Evolutionary conservation across 2,113 vertebrate species (phyloP), one percentile per base, ranked within the genome.

Genomic region (Rousettus leschenaultii): DNA sequence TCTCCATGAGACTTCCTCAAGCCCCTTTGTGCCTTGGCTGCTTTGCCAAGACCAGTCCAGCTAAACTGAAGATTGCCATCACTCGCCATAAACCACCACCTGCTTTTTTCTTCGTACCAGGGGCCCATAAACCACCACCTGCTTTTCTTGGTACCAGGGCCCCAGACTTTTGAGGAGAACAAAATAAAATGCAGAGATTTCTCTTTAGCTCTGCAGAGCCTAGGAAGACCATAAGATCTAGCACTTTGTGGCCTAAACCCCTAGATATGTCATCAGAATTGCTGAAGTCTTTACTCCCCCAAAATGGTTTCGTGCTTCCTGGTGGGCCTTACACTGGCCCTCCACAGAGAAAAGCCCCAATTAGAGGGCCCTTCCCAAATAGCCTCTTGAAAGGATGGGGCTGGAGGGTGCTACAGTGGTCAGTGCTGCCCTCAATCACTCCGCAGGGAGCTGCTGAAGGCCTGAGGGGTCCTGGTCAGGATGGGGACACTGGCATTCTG

Each of bases 1-100:
- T 87, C 75, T 94, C 94, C 88, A 38, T 1, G 30, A 85, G 80
- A 95, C 79, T 82, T 96, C 92, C 96, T 71, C 61, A 57, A 59
- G 66, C 45, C 21, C 68, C 73, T 78, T 26, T 84, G 53, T 40
- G 55, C 66, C 53, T 35, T 24, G 33, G 55, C 24, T 66, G 84
- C 57, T 65, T 55, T 2, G 35, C 77, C 78, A 53, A 75, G 51
- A 79, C 11, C 0, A 1, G 28, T 61, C 55, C 28, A 13, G 73
- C 1, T 53, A 28, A 74, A n/a, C 80, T 75, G 57, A 45, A 51
- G 30, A 61, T n/a, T 30, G 12, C 28, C 28, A 16, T 4, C 2
- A 45, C 30, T 78, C 80, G 4, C 28, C 1, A 4, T 55, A 19
- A 85, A 48, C 70, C 33, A 10, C 38, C 14, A 2, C 48, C 73